phyloP scores from a whole-genome alignment of 35 echinoderm and acorn worm genomes.

The Lytechinus pictus region DNA sequence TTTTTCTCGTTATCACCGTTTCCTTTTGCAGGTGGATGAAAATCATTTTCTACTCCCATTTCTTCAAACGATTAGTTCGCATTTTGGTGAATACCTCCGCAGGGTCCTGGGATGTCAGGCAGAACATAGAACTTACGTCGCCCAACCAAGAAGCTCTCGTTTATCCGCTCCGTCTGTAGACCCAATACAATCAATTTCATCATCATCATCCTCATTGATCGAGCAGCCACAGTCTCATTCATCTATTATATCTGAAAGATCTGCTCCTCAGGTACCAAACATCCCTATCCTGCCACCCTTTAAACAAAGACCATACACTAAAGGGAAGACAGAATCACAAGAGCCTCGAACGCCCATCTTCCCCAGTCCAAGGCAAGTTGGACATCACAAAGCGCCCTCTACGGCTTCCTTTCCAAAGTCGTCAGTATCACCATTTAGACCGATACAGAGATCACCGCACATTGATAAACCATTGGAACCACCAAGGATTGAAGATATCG shows the following conservation, averaged over 20 bases:
- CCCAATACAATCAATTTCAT: not conserved
- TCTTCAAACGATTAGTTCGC: not conserved
- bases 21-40: not conserved
- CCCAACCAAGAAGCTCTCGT: not conserved
- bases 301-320: not conserved
- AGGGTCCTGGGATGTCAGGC: conserved; percentile 22
- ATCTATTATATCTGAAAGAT: not conserved
- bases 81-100: not conserved
- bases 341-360: not conserved
- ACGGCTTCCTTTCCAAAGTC: not conserved
- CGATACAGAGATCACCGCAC: conserved; percentile 8
- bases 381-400: not conserved
- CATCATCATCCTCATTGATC: not conserved
- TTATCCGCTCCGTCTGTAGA: not conserved
- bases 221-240: not conserved
- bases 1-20: not conserved
- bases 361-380: not conserved
- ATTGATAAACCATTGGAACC: not conserved
- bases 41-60: not conserved
- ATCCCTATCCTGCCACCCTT: not conserved
- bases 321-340: not conserved
- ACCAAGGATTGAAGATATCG: not conserved
- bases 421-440: not conserved
- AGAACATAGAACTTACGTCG: not conserved
- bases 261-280: not conserved